A percentile compares a stretch with the other conserved stretches of the same genome.
These are phyloP conservation scores for Myiopsitta monachus DNA, from an alignment of 2,113 vertebrate genomes.

Conservation along the genomic window DNA sequence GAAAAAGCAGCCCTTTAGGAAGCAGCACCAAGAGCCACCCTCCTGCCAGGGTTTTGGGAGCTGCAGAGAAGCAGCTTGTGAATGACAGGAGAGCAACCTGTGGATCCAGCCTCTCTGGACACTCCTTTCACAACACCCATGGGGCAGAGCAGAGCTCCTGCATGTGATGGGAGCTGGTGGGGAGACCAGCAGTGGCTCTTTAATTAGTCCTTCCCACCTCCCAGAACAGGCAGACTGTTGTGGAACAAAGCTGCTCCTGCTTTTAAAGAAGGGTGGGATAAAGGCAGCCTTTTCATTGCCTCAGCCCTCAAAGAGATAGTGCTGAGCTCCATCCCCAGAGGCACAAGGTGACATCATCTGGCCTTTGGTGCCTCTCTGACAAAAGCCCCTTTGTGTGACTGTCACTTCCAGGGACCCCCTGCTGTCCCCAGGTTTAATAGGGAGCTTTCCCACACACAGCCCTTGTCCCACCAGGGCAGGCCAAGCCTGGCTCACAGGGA, in stretches of 20 bases:
- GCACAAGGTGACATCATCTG: conserved; percentile 67
- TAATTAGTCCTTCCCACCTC: not conserved
- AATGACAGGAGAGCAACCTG: not conserved
- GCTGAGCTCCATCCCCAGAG: not conserved
- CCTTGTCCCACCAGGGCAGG: not conserved
- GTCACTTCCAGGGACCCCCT: conserved; percentile 52
- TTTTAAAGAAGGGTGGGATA: not conserved
- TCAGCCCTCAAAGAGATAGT: not conserved
- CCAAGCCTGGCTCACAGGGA: not conserved
- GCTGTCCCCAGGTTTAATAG: conserved; percentile 59
- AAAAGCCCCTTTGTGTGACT: conserved; percentile 53
- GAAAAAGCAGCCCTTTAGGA: not conserved
- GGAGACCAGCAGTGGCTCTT: not conserved
- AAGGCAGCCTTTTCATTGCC: conserved; percentile 33
- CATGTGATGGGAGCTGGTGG: not conserved
- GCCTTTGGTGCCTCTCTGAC: conserved; percentile 39
- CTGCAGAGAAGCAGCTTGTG: not conserved
- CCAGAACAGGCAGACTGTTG: not conserved
- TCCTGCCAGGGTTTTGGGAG: not conserved
- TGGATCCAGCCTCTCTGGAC: not conserved
- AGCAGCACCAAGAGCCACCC: not conserved
- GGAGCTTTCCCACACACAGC: conserved; percentile 58
- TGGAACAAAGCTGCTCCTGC: not conserved
- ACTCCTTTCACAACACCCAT: too few relatives aligned
- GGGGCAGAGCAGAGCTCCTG: not conserved